A percentile compares a stretch with the other conserved stretches of the same genome.
These are phyloP conservation scores for Danio aesculapii DNA, from an alignment of 2,797 vertebrate species.

Conservation along the genomic window DNA sequence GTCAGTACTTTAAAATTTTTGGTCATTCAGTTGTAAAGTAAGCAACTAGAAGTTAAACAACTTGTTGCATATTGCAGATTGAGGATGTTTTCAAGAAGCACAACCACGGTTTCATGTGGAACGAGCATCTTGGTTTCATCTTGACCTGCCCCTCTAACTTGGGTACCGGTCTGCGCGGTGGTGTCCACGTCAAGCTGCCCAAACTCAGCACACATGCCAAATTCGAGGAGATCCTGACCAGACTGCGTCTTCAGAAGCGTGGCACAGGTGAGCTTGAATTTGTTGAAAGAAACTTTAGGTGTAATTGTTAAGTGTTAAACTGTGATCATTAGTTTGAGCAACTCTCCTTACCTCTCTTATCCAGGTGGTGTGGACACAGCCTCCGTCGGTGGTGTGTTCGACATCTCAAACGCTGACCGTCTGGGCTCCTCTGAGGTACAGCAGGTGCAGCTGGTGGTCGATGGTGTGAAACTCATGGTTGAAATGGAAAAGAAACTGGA, in stretches of 20 bases:
- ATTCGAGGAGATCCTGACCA: slow-evolving; percentile 84
- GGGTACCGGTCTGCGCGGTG: slow-evolving; percentile 86
- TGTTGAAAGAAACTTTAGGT: not conserved
- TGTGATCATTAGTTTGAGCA: not conserved
- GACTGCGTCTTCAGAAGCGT: slow-evolving; percentile 87
- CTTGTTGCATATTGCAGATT: slow-evolving; percentile 71
- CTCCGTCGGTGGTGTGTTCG: slow-evolving; percentile 91
- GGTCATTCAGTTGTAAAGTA: not conserved
- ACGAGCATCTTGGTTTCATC: slow-evolving; percentile 85
- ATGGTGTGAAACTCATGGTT: slow-evolving; percentile 96
- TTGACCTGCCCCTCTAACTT: slow-evolving; percentile 88
- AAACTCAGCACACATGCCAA: slow-evolving; percentile 87
- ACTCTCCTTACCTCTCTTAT: not conserved
- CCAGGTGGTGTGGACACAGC: slow-evolving; percentile 95
- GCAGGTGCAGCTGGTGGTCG: slow-evolving; percentile 96
- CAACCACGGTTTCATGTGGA: slow-evolving; percentile 88
- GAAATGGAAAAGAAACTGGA: slow-evolving; percentile 99
- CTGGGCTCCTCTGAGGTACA: slow-evolving; percentile 94
- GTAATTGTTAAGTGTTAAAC: not conserved
- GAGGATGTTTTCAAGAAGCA: slow-evolving; percentile 86
- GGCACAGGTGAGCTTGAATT: slow-evolving; percentile 79
- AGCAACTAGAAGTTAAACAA: not conserved
- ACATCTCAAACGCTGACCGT: slow-evolving; percentile 96
- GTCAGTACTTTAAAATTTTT: not conserved
- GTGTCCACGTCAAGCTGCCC: slow-evolving; percentile 85